These are phyloP conservation scores for Tychaedon coryphoeus DNA, from an alignment of 2,113 vertebrate genomes.

Conservation along the genomic window DNA sequence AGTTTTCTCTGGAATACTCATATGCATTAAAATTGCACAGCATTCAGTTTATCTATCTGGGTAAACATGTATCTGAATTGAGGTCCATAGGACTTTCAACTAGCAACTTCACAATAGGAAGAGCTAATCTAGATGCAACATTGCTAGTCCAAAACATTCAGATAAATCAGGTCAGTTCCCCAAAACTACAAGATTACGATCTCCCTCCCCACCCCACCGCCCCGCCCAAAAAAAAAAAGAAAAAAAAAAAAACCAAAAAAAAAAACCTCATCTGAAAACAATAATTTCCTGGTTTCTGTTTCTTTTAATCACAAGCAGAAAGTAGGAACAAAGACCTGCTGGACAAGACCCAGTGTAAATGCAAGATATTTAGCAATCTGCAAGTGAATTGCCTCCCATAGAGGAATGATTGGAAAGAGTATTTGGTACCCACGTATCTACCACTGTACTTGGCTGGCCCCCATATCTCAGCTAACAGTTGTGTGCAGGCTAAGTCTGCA, in stretches of 20 bases:
- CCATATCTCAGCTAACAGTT: not conserved
- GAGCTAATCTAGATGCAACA: not conserved
- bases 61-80: not conserved
- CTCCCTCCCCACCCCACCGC: no score
- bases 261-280: not conserved
- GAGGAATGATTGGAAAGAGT: not conserved
- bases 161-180: not conserved
- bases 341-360: not conserved
- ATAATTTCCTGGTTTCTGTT: not conserved
- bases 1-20: not conserved
- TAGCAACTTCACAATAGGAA: not conserved
- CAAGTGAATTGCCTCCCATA: not conserved
- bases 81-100: not conserved
- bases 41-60: not conserved
- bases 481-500: not conserved
- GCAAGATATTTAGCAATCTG: not conserved
- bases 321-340: not conserved
- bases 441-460: not conserved
- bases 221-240: not conserved
- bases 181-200: not conserved
- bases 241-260: no score
- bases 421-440: not conserved
- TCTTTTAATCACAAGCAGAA: not conserved
- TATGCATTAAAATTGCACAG: not conserved
- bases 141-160: not conserved